Percentiles rank a stretch among this genome's conserved stretches.
phyloP scores from a whole-genome alignment of 2,888 invertebrate species.

The Tetragnatha montana region DNA sequence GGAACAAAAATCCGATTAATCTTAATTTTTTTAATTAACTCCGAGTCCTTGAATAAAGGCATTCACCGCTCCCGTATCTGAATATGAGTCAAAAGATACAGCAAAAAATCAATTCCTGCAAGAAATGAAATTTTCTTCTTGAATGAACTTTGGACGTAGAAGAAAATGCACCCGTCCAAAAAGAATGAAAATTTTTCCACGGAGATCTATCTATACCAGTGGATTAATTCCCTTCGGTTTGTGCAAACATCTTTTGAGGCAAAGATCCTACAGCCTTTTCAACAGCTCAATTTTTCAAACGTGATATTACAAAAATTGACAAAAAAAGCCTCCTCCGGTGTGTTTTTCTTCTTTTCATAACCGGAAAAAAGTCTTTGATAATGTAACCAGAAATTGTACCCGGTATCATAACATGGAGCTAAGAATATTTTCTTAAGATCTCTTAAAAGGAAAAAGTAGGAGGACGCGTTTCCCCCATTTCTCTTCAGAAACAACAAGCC shows the following conservation, averaged over 20 bases:
- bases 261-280: background rate
- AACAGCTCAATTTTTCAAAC: constrained; percentile 1
- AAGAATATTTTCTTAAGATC: background rate
- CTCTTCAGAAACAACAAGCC: background rate
- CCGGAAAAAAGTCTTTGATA: constrained; percentile 14
- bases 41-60: background rate
- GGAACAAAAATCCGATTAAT: background rate
- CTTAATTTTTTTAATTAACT: background rate
- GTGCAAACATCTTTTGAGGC: constrained; percentile 3
- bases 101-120: background rate
- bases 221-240: constrained; percentile 33
- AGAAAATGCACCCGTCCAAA: constrained; percentile 2
- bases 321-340: background rate
- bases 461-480: background rate
- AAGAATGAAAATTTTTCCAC: constrained; percentile 9
- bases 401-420: background rate
- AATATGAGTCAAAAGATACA: background rate
- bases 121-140: background rate
- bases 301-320: constrained; percentile 24
- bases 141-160: background rate
- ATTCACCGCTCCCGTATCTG: background rate
- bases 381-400: background rate
- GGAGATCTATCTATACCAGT: background rate
- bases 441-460: background rate
- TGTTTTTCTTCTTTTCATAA: background rate